These are phyloP conservation scores for Sclerurus mexicanus DNA, from an alignment of 2,113 vertebrate species.

Conservation along the genomic window DNA sequence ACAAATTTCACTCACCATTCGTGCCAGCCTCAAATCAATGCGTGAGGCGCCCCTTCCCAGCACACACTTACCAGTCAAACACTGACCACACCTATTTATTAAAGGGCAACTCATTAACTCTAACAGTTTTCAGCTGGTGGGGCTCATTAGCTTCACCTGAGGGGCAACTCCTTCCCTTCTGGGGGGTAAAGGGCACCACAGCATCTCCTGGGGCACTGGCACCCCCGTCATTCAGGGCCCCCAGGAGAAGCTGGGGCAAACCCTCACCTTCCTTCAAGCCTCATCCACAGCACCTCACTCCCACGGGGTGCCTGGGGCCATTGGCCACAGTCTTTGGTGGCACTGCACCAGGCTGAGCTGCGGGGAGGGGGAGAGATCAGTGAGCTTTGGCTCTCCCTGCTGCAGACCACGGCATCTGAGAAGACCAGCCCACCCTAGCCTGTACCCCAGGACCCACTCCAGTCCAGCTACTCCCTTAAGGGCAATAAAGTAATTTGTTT, in stretches of 20 bases:
- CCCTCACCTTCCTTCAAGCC: neutral
- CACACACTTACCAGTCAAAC: fast-evolving
- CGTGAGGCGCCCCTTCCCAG: fast-evolving
- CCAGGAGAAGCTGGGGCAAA: neutral
- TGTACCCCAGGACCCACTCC: fast-evolving
- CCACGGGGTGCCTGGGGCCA: too few species aligned
- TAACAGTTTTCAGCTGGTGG: neutral
- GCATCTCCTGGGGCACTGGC: fast-evolving
- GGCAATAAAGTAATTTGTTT: neutral
- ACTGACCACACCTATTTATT: fast-evolving
- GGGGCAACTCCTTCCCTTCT: neutral
- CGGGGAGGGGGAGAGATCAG: neutral
- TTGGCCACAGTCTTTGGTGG: fast-evolving
- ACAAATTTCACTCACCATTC: neutral
- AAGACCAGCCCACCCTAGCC: too few species aligned
- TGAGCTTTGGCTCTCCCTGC: neutral
- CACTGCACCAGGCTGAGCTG: neutral
- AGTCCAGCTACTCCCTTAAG: neutral
- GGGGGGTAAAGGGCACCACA: neutral
- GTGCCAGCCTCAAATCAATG: fast-evolving
- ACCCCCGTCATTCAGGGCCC: fast-evolving
- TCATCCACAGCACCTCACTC: fast-evolving
- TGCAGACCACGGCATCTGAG: neutral
- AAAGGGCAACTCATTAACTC: neutral
- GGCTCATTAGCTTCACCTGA: neutral